Conservation (phyloP, 2,113 vertebrate species). For the Oryzias javanicus region DNA sequence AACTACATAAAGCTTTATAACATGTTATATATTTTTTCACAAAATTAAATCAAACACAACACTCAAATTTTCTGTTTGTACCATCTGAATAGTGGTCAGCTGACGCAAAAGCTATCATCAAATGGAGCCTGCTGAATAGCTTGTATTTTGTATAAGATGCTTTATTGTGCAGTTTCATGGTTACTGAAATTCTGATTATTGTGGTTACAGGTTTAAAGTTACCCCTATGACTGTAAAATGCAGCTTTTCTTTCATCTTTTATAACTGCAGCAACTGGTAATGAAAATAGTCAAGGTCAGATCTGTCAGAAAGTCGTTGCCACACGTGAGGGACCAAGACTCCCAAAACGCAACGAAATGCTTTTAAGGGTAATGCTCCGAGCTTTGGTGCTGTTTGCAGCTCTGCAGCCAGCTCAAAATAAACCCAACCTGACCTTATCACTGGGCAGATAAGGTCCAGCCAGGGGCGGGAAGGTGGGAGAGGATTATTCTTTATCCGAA, state of each 20-base stretch:
- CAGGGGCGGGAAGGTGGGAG: constrained; percentile 12
- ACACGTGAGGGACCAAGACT: constrained; percentile 7
- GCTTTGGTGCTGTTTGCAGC: constrained; percentile 21
- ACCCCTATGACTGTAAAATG: background rate
- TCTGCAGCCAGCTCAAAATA: constrained; percentile 44
- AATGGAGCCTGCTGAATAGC: background rate
- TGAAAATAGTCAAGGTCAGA: constrained; percentile 20
- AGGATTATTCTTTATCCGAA: constrained; percentile 35
- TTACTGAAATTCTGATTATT: background rate
- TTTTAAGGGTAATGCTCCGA: constrained; percentile 48
- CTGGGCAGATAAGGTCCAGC: constrained; percentile 42
- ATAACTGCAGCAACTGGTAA: constrained; percentile 1
- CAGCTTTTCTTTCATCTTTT: background rate
- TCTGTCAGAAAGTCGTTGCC: constrained; percentile 3
- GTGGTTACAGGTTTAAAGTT: background rate
- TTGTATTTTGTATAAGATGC: too few species aligned
- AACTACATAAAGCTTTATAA: too few species aligned
- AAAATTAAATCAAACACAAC: background rate
- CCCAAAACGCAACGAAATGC: constrained; percentile 43
- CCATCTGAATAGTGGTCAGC: background rate
- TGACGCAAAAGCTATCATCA: background rate
- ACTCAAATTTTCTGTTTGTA: background rate
- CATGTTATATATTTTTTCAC: too few species aligned
- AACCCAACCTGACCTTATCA: constrained; percentile 53
- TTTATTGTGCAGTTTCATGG: background rate